Base-by-base conservation (phyloP, 2,888 invertebrate species). In the Aquatica leii region DNA sequence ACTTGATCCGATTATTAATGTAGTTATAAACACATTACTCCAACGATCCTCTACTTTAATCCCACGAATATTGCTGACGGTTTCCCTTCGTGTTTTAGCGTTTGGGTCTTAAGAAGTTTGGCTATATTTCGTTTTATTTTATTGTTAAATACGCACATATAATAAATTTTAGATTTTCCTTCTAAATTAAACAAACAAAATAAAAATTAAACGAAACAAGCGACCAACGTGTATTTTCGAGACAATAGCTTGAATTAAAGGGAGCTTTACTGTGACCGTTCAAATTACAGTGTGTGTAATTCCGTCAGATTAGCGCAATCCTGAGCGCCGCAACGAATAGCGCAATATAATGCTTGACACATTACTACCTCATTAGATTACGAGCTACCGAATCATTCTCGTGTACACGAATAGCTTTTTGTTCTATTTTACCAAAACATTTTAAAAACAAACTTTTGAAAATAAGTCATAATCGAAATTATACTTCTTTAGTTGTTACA, bases 221-320 rank as follows among this genome's bases (percentile, higher is more conserved):
- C 64, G 63, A 58, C 40, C 55, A 66, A 56, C 61, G 68, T 73
- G 72, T 71, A 74, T 78, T 79, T 78, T 77, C 77, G 70, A 77
- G 77, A 78, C 80, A 80, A 80, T 79, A 77, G 74, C 71, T 71
- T 74, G 79, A 78, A 78, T 79, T 80, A 79, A 79, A 76, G 73
- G 74, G 74, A 74, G 78, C 76, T 79, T 63, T 80, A 78, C 71
- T 70, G 65, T 69, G 74, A 70, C 73, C 74, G 73, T 74, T 74
- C 77, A 73, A 79, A 78, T 80, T 80, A 80, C 78, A 76, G 75
- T 74, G 74, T 74, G 78, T 78, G 79, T 81, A 81, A 81, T 80
- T 79, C 80, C 78, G 80, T 80, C 79, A 80, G 81, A 80, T 81
- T 81, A 81, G 79, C 78, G 76, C 78, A 77, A 79, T 79, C 77